Conservation (phyloP, 2,888 invertebrate genomes). For the Campoplex capitator region DNA sequence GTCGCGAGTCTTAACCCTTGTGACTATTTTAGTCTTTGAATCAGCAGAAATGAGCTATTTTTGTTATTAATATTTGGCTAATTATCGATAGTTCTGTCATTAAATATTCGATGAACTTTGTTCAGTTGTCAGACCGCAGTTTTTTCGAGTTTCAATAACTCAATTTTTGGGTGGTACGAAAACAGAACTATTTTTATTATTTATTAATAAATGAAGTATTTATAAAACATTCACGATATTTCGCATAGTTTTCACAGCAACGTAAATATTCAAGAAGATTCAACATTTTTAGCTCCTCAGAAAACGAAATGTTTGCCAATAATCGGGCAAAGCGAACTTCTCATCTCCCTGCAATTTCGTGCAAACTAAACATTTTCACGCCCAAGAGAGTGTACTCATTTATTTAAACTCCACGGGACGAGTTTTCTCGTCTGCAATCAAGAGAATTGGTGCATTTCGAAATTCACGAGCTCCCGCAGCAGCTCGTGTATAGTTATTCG, state of each 20-base stretch:
- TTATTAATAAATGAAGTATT: background rate
- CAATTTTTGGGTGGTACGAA: no score
- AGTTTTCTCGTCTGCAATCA: slow-evolving; percentile 57
- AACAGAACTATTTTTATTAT: background rate
- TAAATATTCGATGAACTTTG: background rate
- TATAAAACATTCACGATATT: background rate
- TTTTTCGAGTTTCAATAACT: no score
- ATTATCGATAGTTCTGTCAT: background rate
- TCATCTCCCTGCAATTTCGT: slow-evolving; percentile 14
- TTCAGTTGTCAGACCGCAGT: no score
- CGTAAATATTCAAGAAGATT: background rate
- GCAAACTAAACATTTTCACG: slow-evolving; percentile 25
- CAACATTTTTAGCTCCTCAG: background rate
- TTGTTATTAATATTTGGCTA: background rate
- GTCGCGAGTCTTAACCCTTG: background rate
- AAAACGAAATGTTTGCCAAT: slow-evolving; percentile 26
- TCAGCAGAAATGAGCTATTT: background rate
- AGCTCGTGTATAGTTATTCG: background rate
- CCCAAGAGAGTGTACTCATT: slow-evolving; percentile 24
- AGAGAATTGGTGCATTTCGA: slow-evolving; percentile 59
- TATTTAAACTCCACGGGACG: slow-evolving; percentile 24
- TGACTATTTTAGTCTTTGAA: background rate
- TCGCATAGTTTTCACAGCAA: background rate
- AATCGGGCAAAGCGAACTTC: background rate
- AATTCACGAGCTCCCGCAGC: slow-evolving; percentile 31